Conservation (phyloP, 2,888 invertebrate genomes). For the Caenorhabditis zanzibari region DNA sequence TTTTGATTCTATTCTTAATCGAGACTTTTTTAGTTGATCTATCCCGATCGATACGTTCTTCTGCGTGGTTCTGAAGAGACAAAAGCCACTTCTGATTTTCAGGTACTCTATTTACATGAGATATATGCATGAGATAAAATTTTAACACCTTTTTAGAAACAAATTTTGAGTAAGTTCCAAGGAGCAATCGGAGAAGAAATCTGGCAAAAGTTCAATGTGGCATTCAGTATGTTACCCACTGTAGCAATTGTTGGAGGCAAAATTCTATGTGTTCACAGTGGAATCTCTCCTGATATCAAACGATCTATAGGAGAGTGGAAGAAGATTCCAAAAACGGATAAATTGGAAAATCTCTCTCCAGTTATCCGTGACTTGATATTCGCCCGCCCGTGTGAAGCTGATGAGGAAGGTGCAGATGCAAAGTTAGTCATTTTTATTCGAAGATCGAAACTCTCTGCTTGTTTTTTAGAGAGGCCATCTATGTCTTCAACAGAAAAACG, state of each 20-base stretch:
- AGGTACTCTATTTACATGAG: background rate
- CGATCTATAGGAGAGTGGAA: background rate
- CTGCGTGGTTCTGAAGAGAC: conserved; percentile 47
- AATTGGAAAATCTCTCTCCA: background rate
- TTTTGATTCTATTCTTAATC: background rate
- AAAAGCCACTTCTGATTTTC: background rate
- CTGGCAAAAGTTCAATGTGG: conserved; percentile 26
- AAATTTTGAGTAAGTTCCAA: conserved; percentile 13
- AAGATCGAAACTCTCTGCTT: background rate
- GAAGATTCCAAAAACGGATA: conserved; percentile 11
- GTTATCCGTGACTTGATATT: conserved; percentile 28
- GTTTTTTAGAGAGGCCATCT: conserved; percentile 9
- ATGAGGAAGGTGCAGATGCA: conserved; percentile 17
- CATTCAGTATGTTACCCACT: conserved; percentile 26
- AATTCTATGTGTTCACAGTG: conserved; percentile 48
- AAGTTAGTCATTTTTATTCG: background rate
- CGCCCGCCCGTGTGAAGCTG: conserved; percentile 27
- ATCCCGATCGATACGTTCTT: conserved; percentile 31
- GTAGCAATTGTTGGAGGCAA: conserved; percentile 40
- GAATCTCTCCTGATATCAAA: conserved; percentile 28
- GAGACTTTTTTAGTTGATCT: conserved; percentile 20
- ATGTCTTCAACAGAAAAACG: background rate
- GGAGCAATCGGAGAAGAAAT: conserved; percentile 2
- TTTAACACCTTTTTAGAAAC: conserved; percentile 29
- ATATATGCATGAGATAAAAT: no score